phyloP scores from a whole-genome alignment of 2,888 invertebrate species.

The Hirtodrosophila confusa region DNA sequence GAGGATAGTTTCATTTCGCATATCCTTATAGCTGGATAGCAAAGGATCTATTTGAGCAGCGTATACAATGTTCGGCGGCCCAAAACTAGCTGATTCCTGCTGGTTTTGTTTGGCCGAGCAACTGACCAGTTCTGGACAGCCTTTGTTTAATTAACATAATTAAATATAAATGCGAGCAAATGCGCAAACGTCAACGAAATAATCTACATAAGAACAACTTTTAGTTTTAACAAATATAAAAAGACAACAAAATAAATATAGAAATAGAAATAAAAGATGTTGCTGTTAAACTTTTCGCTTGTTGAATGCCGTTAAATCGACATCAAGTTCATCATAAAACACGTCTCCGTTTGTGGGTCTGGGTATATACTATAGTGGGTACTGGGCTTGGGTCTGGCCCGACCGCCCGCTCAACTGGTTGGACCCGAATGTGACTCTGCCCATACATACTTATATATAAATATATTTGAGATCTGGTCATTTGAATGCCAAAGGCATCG shows the following conservation, averaged over 20 bases:
- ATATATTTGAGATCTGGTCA: slow-evolving; percentile 45
- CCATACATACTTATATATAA: slow-evolving; percentile 6
- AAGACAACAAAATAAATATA: neutral
- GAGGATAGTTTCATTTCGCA: too few species aligned
- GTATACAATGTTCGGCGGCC: neutral
- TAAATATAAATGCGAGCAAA: slow-evolving; percentile 71
- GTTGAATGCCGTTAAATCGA: slow-evolving; percentile 54
- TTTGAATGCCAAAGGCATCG: slow-evolving; percentile 77
- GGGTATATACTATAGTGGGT: neutral
- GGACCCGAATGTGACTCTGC: slow-evolving; percentile 28
- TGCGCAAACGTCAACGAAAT: slow-evolving; percentile 25
- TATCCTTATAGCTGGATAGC: too few species aligned
- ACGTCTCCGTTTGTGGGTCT: slow-evolving; percentile 51
- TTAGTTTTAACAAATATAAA: slow-evolving; percentile 51
- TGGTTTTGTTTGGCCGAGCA: slow-evolving; percentile 4
- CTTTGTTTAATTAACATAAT: slow-evolving; percentile 68
- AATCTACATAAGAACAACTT: slow-evolving; percentile 78
- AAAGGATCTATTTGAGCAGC: too few species aligned
- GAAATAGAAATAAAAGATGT: neutral
- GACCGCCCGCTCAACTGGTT: slow-evolving; percentile 57
- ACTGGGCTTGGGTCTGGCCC: neutral
- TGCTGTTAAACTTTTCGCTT: slow-evolving; percentile 26
- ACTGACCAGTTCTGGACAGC: slow-evolving; percentile 41
- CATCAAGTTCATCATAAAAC: slow-evolving; percentile 75
- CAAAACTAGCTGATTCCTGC: neutral